Percentiles rank a stretch among this genome's conserved stretches.
Conservation (phyloP, 2,113 vertebrate genomes). For the Zosterops hypoxanthus region DNA sequence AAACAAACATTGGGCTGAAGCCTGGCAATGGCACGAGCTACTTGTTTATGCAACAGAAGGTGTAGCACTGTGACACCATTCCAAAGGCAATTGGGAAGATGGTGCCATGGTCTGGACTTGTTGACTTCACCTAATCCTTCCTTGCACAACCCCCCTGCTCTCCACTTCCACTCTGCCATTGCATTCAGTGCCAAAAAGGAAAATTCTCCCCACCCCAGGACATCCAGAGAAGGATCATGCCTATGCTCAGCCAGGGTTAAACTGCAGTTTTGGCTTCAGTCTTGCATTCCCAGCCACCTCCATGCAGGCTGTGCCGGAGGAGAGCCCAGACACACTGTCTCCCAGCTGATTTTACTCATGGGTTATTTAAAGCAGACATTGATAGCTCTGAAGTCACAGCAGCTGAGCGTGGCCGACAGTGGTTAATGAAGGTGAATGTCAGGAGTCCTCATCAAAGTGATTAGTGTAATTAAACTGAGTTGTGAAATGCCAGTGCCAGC, state of each 20-base stretch:
- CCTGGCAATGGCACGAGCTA: background rate
- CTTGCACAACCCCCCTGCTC: background rate
- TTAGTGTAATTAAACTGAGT: constrained; percentile 15
- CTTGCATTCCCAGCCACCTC: constrained; percentile 32
- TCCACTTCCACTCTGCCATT: background rate
- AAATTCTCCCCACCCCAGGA: background rate
- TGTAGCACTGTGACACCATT: background rate
- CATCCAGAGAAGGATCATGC: background rate
- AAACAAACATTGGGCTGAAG: background rate
- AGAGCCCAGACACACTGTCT: constrained; percentile 49
- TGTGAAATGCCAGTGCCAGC: background rate
- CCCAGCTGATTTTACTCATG: constrained; percentile 38
- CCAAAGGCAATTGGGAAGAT: background rate
- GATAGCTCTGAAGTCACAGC: constrained; percentile 27
- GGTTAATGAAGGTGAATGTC: constrained; percentile 56
- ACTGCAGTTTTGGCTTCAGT: background rate
- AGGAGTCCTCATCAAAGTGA: constrained; percentile 4
- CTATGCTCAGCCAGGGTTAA: background rate
- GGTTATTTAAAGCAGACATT: constrained; percentile 52
- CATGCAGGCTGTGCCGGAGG: background rate
- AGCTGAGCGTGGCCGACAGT: background rate
- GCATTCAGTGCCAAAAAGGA: background rate
- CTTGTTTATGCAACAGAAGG: background rate
- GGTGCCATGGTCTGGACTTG: background rate
- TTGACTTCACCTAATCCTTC: background rate